Percentiles rank a stretch among this genome's conserved stretches.
These are phyloP conservation scores for Zosterops lateralis DNA, from an alignment of 2,113 vertebrate genomes.

Conservation along the genomic window DNA sequence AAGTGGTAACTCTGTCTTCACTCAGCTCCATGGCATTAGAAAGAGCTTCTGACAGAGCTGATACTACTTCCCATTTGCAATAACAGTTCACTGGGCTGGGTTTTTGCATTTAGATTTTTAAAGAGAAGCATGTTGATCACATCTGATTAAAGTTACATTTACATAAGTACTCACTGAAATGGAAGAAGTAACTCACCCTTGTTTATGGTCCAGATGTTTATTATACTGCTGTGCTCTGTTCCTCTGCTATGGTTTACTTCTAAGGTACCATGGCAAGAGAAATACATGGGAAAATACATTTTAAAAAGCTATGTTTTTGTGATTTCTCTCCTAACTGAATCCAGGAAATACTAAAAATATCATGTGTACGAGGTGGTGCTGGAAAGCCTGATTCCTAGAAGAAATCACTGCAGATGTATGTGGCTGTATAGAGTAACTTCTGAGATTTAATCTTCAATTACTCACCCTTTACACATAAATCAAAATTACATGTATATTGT, in stretches of 20 bases:
- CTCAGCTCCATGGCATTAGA: neutral
- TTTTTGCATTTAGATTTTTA: neutral
- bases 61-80: neutral
- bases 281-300: neutral
- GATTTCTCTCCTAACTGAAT: neutral
- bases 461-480: neutral
- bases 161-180: neutral
- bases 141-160: neutral
- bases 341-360: neutral
- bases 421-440: neutral
- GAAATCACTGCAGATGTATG: neutral
- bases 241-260: neutral
- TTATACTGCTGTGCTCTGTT: neutral
- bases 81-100: neutral
- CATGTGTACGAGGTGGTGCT: neutral
- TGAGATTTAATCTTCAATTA: neutral
- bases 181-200: neutral
- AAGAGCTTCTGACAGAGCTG: neutral
- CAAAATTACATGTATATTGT: neutral
- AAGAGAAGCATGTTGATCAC: neutral
- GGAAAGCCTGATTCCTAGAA: neutral
- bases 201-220: neutral
- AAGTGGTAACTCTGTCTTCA: neutral
- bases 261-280: neutral
- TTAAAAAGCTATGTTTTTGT: neutral